Percentiles rank a stretch among this genome's conserved stretches.
These are phyloP conservation scores for Carollia perspicillata DNA, from an alignment of 2,113 vertebrate species.

Conservation along the genomic window DNA sequence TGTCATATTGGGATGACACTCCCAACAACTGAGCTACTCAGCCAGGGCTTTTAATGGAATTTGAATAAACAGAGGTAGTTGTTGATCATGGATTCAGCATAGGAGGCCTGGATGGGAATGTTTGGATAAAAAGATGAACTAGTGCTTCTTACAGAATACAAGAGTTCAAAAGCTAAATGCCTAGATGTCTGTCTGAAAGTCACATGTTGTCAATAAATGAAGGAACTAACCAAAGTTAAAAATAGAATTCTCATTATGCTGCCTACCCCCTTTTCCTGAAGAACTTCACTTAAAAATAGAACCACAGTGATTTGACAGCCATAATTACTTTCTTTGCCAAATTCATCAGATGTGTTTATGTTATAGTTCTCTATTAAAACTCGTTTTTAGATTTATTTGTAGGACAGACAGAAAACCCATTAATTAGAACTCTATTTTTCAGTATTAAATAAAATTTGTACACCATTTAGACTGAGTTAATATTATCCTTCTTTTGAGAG, in stretches of 20 bases:
- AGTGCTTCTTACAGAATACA: constrained; percentile 64
- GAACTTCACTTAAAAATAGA: constrained; percentile 40
- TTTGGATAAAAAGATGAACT: constrained; percentile 53
- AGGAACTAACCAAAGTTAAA: constrained; percentile 42
- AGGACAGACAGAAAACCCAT: not conserved
- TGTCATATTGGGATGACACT: too few relatives aligned
- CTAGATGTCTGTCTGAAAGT: not conserved
- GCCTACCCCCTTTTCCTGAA: not conserved
- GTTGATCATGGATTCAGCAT: constrained; percentile 18
- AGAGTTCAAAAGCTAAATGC: constrained; percentile 64
- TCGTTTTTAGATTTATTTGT: not conserved
- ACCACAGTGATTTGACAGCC: not conserved
- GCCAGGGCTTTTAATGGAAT: constrained; percentile 34
- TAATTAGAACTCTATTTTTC: not conserved
- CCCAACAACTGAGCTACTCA: too few relatives aligned
- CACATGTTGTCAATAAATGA: not conserved
- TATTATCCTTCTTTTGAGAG: not conserved
- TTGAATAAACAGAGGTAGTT: constrained; percentile 68
- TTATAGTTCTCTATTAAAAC: not conserved
- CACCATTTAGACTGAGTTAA: not conserved
- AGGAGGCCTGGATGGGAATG: not conserved
- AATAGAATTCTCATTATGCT: constrained; percentile 31
- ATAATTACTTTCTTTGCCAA: not conserved
- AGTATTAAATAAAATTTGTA: not conserved
- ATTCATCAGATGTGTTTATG: not conserved